Percentiles rank a stretch among this genome's conserved stretches.
Evolutionary conservation across 2,113 vertebrate species (phyloP).

Genomic region (Ptilonorhynchus violaceus): DNA sequence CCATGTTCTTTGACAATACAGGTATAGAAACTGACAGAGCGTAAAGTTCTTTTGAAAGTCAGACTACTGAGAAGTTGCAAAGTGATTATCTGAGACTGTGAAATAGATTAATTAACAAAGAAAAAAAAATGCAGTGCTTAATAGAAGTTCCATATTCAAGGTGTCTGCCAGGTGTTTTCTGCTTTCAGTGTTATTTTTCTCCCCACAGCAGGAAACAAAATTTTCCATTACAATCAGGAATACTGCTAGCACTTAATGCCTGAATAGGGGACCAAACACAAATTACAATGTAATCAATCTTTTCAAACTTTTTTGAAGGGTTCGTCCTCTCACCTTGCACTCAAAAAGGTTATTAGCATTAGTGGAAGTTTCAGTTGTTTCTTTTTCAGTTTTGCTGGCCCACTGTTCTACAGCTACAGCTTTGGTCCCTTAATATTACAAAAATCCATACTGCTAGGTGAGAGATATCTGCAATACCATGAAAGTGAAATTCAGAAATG

Average conservation of each 20-base stretch:
- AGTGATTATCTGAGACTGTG: conserved; percentile 57
- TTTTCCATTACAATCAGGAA: conserved; percentile 5
- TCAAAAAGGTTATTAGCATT: neutral
- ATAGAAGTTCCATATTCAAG: conserved; percentile 43
- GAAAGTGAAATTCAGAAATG: neutral
- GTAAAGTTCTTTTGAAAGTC: conserved; percentile 19
- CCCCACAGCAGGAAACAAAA: neutral
- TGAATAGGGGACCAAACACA: neutral
- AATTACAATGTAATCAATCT: neutral
- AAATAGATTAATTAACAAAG: conserved; percentile 63
- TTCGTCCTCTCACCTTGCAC: neutral
- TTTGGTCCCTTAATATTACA: neutral
- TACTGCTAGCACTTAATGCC: neutral
- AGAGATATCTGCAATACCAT: neutral
- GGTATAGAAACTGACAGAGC: neutral
- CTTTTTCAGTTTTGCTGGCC: neutral
- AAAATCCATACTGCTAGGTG: neutral
- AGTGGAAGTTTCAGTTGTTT: neutral
- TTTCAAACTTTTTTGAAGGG: neutral
- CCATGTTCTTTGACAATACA: neutral
- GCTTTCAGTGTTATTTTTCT: conserved; percentile 3
- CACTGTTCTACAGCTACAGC: neutral
- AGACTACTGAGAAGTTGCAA: neutral
- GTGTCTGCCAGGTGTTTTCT: conserved; percentile 56
- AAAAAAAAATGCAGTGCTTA: conserved; percentile 34